A percentile compares a stretch with the other conserved stretches of the same genome.
These are phyloP conservation scores for Agrotis clavis DNA, from an alignment of 2,888 invertebrate species.

Conservation along the genomic window DNA sequence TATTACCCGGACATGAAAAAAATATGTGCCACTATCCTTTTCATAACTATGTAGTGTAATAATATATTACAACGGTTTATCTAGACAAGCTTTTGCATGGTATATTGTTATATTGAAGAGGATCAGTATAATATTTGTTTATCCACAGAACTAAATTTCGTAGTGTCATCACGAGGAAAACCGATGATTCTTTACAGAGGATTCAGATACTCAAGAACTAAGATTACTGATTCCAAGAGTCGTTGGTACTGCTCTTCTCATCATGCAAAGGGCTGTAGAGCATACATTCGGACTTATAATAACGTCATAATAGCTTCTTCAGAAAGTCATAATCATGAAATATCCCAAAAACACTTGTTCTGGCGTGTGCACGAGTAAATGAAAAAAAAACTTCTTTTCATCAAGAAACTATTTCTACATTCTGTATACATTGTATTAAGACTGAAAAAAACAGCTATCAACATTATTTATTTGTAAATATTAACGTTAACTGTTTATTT, in stretches of 20 bases:
- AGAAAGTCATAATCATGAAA: slow-evolving; percentile 54
- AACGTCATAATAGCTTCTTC: slow-evolving; percentile 24
- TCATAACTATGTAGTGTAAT: neutral
- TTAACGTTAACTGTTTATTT: no score
- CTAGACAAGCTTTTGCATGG: neutral
- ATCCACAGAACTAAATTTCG: slow-evolving; percentile 37
- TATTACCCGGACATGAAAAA: neutral
- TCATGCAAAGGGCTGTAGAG: slow-evolving; percentile 67
- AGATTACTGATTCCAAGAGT: slow-evolving; percentile 30
- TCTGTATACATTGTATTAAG: no score
- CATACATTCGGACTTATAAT: slow-evolving; percentile 63
- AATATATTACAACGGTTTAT: no score
- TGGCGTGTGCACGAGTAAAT: neutral
- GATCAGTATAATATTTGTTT: neutral
- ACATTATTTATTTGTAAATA: no score
- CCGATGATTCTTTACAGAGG: slow-evolving; percentile 41
- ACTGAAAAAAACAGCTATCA: no score
- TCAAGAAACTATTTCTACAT: no score
- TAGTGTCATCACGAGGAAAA: slow-evolving; percentile 40
- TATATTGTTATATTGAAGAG: neutral
- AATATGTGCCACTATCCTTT: neutral
- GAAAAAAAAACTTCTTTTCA: no score
- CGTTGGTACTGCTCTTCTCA: slow-evolving; percentile 65
- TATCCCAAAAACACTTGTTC: slow-evolving; percentile 25
- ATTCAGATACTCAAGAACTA: slow-evolving; percentile 40